Evolutionary conservation across 2,888 invertebrate genomes (phyloP).

Genomic region (Crematogaster levior): DNA sequence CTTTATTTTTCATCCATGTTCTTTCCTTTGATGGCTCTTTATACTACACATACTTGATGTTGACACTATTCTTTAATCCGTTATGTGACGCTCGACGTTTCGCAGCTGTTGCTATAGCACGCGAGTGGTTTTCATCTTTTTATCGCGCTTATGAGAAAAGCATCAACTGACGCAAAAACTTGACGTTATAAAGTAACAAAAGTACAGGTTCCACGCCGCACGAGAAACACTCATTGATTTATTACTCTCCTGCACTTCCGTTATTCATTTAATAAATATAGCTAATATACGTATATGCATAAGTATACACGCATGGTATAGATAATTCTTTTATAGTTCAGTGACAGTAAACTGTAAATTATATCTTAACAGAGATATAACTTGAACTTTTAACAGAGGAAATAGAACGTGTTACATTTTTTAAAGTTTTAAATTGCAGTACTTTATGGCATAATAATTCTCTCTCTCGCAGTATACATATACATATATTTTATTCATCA

Average conservation of each 20-base stretch:
- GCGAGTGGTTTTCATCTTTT: slow-evolving; percentile 44
- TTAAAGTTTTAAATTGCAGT: not conserved
- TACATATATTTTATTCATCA: not conserved
- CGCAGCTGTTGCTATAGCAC: slow-evolving; percentile 50
- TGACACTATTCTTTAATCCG: slow-evolving; percentile 61
- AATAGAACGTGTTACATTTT: not conserved
- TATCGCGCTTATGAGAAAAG: slow-evolving; percentile 41
- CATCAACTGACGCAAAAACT: slow-evolving; percentile 46
- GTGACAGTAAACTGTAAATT: slow-evolving; percentile 1
- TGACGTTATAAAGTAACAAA: slow-evolving; percentile 28
- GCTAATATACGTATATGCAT: not conserved
- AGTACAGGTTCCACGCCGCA: slow-evolving; percentile 13
- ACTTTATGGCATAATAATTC: not conserved
- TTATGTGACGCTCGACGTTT: slow-evolving; percentile 54
- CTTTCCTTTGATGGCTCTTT: slow-evolving; percentile 19
- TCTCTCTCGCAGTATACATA: not conserved
- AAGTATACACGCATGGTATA: not conserved
- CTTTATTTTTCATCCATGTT: slow-evolving; percentile 10
- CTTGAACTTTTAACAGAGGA: not conserved
- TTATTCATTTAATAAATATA: slow-evolving; percentile 39
- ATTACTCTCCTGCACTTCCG: slow-evolving; percentile 13
- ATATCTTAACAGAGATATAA: not conserved
- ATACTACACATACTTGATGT: slow-evolving; percentile 31
- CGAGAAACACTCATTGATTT: slow-evolving; percentile 43
- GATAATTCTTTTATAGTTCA: not conserved